Conservation (phyloP, 2,888 invertebrate genomes). For the Thera britannica region DNA sequence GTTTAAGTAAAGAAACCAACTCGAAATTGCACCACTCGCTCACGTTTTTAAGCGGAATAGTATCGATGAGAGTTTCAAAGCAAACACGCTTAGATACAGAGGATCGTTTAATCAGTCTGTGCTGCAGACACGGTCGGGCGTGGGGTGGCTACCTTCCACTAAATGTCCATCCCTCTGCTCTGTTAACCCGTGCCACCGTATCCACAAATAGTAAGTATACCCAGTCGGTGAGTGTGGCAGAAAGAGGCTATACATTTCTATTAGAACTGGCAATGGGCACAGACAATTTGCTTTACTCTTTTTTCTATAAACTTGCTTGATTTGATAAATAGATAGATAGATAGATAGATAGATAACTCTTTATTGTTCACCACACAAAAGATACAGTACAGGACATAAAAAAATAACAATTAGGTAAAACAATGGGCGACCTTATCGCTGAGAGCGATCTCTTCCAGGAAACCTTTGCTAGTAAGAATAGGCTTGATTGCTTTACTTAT, state of each 20-base stretch:
- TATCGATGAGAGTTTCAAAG: constrained; percentile 64
- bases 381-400: no score
- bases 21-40: constrained; percentile 20
- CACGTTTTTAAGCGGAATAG: constrained; percentile 52
- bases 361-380: no score
- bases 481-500: no score
- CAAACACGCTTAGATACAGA: constrained; percentile 73
- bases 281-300: no score
- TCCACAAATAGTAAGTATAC: constrained; percentile 75
- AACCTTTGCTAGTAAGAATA: no score
- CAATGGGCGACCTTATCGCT: no score
- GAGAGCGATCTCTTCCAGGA: no score
- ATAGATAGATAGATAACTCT: no score
- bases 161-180: constrained; percentile 82
- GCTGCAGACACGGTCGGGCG: constrained; percentile 61
- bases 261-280: constrained; percentile 48
- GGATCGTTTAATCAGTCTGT: constrained; percentile 81
- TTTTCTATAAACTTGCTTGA: no score
- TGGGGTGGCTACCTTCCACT: constrained; percentile 72
- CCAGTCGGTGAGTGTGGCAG: constrained; percentile 72
- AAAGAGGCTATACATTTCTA: constrained; percentile 45
- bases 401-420: no score
- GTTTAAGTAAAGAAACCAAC: constrained; percentile 4
- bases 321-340: no score
- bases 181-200: constrained; percentile 81